A percentile compares a stretch with the other conserved stretches of the same genome.
phyloP scores from a whole-genome alignment of 2,113 vertebrate species.

The Sylvilagus bachmani region DNA sequence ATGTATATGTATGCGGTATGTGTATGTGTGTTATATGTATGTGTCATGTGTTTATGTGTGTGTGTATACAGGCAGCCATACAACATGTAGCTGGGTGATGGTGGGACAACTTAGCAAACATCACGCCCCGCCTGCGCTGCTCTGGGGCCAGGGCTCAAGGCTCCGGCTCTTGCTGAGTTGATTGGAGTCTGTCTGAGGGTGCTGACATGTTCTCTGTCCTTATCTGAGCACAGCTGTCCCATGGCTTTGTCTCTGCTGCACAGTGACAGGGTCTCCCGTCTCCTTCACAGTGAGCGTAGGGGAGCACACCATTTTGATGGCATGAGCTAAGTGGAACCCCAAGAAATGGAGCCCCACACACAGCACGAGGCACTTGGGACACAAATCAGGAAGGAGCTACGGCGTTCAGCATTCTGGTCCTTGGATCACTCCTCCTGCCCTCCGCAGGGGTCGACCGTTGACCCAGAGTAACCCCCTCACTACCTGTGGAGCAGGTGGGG shows the following conservation, averaged over 20 bases:
- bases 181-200: not conserved
- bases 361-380: not conserved
- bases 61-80: not conserved
- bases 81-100: too few species aligned
- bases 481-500: rapidly evolving
- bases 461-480: not conserved
- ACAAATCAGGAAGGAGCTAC: not conserved
- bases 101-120: not conserved
- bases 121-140: not conserved
- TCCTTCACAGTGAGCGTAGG: not conserved
- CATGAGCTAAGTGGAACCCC: not conserved
- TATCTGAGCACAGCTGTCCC: not conserved
- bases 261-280: not conserved
- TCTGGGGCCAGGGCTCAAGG: not conserved
- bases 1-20: too few species aligned
- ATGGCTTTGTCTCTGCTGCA: too few species aligned
- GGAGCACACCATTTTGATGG: not conserved
- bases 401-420: too few species aligned
- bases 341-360: not conserved
- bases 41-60: not conserved
- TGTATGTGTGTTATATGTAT: not conserved
- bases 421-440: not conserved
- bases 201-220: not conserved
- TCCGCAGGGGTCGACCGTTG: rapidly evolving
- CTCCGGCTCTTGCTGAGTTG: not conserved